These are phyloP conservation scores for Nematopogon swammerdamellus DNA, from an alignment of 2,888 invertebrate species.

Conservation along the genomic window DNA sequence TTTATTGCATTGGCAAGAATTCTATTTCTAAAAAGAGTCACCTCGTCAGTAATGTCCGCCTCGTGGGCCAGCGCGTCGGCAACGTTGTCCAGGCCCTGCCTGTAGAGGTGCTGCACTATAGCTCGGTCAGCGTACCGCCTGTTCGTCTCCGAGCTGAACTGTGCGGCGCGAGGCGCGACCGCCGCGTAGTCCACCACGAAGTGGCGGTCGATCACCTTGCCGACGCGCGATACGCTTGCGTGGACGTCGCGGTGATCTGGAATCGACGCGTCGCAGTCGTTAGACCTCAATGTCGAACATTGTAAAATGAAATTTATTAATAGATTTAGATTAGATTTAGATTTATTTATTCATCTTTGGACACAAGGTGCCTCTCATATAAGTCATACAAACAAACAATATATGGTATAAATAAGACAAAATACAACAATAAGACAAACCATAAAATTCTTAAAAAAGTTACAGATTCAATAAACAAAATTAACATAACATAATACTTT, in stretches of 20 bases:
- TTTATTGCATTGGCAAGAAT: no score
- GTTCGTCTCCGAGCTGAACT: conserved; percentile 67
- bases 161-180: conserved; percentile 78
- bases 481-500: no score
- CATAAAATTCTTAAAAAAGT: no score
- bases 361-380: no score
- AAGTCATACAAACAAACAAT: no score
- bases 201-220: conserved; percentile 94
- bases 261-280: conserved; percentile 22
- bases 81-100: conserved; percentile 92
- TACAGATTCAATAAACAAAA: no score
- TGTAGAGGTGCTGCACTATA: conserved; percentile 92
- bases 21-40: conserved; percentile 20
- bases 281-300: conserved; percentile 12
- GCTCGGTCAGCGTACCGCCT: conserved; percentile 60
- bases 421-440: no score
- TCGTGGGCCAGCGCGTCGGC: conserved; percentile 69
- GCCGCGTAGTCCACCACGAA: conserved; percentile 90
- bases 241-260: conserved; percentile 48
- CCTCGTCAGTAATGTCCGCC: conserved; percentile 75
- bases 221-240: conserved; percentile 81
- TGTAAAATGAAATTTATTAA: no score
- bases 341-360: no score
- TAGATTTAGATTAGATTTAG: no score
- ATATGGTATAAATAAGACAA: no score